phyloP scores from a whole-genome alignment of 2,888 invertebrate species.

The Zhengitettix transpicula region DNA sequence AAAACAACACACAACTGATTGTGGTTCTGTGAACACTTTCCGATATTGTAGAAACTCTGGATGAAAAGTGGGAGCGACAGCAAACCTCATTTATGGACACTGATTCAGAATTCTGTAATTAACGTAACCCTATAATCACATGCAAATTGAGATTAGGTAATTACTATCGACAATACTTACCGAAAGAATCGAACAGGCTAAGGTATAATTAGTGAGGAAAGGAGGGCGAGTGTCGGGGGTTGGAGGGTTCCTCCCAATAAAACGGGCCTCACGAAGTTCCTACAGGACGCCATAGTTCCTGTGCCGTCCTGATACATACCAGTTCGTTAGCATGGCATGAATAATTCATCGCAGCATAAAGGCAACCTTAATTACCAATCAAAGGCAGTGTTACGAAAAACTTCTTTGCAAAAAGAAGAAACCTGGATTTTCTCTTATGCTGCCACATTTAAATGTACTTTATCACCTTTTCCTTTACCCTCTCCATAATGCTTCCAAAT shows the following conservation, averaged over 20 bases:
- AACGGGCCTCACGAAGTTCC: not conserved
- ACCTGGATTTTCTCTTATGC: too few relatives aligned
- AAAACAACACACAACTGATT: too few relatives aligned
- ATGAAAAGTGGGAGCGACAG: not conserved
- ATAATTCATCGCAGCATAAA: slow-evolving; percentile 9
- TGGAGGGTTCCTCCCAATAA: not conserved
- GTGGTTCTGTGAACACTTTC: too few relatives aligned
- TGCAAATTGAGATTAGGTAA: not conserved
- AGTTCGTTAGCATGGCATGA: slow-evolving; percentile 9
- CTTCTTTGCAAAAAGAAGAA: slow-evolving; percentile 45
- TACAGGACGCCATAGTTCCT: not conserved
- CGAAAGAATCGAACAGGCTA: not conserved
- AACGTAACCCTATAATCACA: not conserved
- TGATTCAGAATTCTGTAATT: not conserved
- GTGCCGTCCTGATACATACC: not conserved
- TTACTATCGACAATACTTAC: not conserved
- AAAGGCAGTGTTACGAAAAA: slow-evolving; percentile 43
- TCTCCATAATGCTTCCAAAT: too few relatives aligned
- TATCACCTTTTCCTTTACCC: too few relatives aligned
- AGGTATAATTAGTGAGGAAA: not conserved
- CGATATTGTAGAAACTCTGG: too few relatives aligned
- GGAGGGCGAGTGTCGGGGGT: not conserved
- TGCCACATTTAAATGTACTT: too few relatives aligned
- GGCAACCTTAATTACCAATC: slow-evolving; percentile 10
- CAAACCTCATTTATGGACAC: not conserved